A percentile compares a stretch with the other conserved stretches of the same genome.
Evolutionary conservation across 2,113 vertebrate genomes (phyloP).

Genomic region (Chaenocephalus aceratus): DNA sequence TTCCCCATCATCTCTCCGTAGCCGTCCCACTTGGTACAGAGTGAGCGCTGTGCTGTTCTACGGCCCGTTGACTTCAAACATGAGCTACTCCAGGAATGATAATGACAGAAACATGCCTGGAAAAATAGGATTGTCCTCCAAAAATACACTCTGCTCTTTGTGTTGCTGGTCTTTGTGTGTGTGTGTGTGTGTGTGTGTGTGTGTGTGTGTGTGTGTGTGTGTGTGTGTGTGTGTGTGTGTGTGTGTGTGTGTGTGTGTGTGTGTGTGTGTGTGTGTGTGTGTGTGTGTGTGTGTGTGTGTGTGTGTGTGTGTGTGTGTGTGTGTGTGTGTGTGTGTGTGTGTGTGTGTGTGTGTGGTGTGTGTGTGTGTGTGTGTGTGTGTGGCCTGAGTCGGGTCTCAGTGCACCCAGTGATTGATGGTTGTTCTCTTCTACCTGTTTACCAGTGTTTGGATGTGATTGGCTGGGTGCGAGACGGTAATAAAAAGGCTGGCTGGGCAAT

Average conservation of each 20-base stretch:
- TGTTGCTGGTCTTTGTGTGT: constrained; percentile 36
- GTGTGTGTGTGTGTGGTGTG: no score
- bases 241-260: no score
- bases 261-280: no score
- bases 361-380: constrained; percentile 7
- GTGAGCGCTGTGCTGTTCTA: constrained; percentile 76
- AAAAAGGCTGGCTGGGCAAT: constrained; percentile 52
- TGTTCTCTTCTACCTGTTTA: constrained; percentile 66
- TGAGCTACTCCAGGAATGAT: constrained; percentile 86
- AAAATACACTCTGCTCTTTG: constrained; percentile 73
- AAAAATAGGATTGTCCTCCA: constrained; percentile 77
- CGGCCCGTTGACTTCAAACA: constrained; percentile 84
- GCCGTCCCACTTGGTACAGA: constrained; percentile 66
- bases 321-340: no score
- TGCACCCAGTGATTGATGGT: constrained; percentile 58
- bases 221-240: no score
- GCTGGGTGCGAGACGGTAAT: constrained; percentile 33
- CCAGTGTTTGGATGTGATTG: constrained; percentile 45
- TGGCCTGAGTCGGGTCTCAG: constrained; percentile 13
- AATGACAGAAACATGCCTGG: constrained; percentile 87
- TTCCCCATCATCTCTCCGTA: constrained; percentile 76
- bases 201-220: no score
- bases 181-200: no score
- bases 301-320: no score
- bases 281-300: no score